phyloP scores from a whole-genome alignment of 2,888 invertebrate genomes.

The Heliconius charithonia region DNA sequence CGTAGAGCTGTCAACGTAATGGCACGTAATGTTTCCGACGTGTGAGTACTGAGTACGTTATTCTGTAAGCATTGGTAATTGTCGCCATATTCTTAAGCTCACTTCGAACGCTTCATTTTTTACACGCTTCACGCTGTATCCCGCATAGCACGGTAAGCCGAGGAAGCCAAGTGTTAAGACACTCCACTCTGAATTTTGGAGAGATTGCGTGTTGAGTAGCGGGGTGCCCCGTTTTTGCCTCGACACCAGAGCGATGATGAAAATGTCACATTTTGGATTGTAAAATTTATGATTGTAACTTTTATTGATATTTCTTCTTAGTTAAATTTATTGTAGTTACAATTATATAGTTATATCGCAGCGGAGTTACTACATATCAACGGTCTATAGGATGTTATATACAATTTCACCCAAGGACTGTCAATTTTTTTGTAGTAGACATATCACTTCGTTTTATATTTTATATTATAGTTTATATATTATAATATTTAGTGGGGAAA shows the following conservation, averaged over 20 bases:
- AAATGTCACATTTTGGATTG: neutral
- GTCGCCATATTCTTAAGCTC: neutral
- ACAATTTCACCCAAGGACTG: too few relatives aligned
- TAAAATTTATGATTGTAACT: too few relatives aligned
- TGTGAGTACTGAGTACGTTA: constrained; percentile 7
- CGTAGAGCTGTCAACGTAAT: constrained; percentile 34
- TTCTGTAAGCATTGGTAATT: constrained; percentile 15
- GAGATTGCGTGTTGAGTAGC: too few relatives aligned
- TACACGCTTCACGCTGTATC: too few relatives aligned
- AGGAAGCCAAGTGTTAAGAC: neutral
- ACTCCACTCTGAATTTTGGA: too few relatives aligned
- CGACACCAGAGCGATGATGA: neutral
- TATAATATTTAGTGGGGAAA: neutral
- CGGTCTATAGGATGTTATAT: too few relatives aligned
- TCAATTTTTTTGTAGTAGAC: too few relatives aligned
- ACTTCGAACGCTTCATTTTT: neutral
- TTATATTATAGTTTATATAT: neutral
- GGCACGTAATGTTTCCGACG: constrained; percentile 28
- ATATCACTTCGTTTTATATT: neutral
- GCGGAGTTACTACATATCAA: too few relatives aligned
- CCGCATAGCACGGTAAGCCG: too few relatives aligned
- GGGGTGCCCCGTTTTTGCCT: neutral
- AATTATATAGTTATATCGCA: too few relatives aligned
- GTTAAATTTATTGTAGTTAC: too few relatives aligned
- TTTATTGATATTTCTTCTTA: too few relatives aligned